These are phyloP conservation scores for Vanessa tameamea DNA, from an alignment of 1,140 invertebrate genomes.

Conservation along the genomic window DNA sequence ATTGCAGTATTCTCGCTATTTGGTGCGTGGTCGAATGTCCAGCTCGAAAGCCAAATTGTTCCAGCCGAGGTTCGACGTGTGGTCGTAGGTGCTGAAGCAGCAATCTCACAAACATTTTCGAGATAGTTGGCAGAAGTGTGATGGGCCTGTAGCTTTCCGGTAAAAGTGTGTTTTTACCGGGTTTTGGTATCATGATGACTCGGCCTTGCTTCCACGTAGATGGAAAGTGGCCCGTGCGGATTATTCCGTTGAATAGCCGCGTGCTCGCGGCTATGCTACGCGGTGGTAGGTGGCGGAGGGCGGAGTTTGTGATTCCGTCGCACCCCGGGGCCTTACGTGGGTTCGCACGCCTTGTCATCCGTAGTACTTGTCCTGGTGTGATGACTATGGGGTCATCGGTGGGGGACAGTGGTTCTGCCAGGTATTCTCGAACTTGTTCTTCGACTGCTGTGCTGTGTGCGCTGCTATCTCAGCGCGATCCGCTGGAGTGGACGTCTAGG, in stretches of 20 bases:
- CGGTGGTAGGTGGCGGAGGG: neutral
- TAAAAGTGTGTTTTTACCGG: neutral
- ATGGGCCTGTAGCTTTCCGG: neutral
- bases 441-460: neutral
- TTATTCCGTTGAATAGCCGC: neutral
- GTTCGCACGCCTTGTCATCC: no score
- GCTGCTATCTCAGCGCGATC: conserved; percentile 19
- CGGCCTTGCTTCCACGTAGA: neutral
- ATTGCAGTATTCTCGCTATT: neutral
- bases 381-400: no score
- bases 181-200: neutral
- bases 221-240: neutral
- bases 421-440: neutral
- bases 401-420: no score
- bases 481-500: conserved; percentile 1
- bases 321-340: neutral
- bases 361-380: no score
- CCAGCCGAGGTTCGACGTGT: neutral
- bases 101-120: neutral
- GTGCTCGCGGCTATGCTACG: neutral
- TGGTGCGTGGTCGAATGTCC: neutral
- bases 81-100: neutral
- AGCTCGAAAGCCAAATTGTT: neutral
- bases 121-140: neutral
- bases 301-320: neutral